phyloP scores from a whole-genome alignment of 2,888 invertebrate species.

The Cheilosia vulpina region DNA sequence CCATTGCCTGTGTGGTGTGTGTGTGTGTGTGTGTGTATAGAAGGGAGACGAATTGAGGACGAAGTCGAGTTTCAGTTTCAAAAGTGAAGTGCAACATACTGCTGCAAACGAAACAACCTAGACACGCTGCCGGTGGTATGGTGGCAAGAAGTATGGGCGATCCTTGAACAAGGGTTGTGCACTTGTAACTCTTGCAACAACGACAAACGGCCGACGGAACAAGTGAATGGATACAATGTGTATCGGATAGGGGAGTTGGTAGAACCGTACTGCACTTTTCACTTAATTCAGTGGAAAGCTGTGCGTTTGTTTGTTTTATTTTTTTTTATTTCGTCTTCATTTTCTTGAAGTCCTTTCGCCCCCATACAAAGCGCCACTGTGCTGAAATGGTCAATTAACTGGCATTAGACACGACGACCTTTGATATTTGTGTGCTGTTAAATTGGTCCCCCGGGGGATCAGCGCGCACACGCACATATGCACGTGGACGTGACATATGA shows the following conservation, averaged over 20 bases:
- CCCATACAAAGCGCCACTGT: slow-evolving; percentile 5
- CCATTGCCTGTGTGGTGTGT: slow-evolving; percentile 11
- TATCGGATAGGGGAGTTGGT: slow-evolving; percentile 31
- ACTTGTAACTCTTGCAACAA: slow-evolving; percentile 70
- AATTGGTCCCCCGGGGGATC: slow-evolving; percentile 38
- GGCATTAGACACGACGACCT: slow-evolving; percentile 69
- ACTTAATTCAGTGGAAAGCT: slow-evolving; percentile 63
- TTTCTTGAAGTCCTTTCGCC: slow-evolving; percentile 2
- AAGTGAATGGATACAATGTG: slow-evolving; percentile 48
- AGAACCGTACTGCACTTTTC: slow-evolving; percentile 65
- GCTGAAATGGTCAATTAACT: slow-evolving; percentile 70
- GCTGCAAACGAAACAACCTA: slow-evolving; percentile 67
- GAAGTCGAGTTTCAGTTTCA: slow-evolving; percentile 56
- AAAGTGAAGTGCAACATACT: slow-evolving; percentile 74
- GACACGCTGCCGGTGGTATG: slow-evolving; percentile 6
- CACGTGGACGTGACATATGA: slow-evolving; percentile 67
- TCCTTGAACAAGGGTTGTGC: slow-evolving; percentile 74
- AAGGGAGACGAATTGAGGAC: not conserved
- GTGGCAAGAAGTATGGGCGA: slow-evolving; percentile 58
- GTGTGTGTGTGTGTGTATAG: too few relatives aligned
- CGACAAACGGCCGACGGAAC: slow-evolving; percentile 66
- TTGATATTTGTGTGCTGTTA: slow-evolving; percentile 55
- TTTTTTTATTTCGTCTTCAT: slow-evolving; percentile 15
- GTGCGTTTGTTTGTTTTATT: not conserved
- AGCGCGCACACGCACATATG: slow-evolving; percentile 7